A percentile compares a stretch with the other conserved stretches of the same genome.
Evolutionary conservation across 2,113 vertebrate genomes (phyloP).

Genomic region (Pluvialis apricaria): DNA sequence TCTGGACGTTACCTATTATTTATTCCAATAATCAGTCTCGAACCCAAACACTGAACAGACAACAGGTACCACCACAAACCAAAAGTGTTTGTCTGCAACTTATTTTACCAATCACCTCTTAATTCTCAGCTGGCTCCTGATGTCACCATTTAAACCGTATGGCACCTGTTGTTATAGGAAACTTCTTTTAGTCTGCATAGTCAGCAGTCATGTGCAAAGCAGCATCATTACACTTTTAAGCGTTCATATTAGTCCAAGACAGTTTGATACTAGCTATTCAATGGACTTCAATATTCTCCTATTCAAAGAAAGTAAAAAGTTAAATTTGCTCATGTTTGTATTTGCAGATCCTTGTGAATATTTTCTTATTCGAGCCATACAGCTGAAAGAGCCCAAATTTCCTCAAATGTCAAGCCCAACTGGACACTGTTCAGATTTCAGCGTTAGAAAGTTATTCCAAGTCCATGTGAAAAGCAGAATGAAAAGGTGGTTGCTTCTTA

Average conservation of each 20-base stretch:
- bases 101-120: neutral
- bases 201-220: neutral
- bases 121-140: neutral
- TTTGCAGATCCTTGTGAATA: neutral
- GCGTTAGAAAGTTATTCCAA: neutral
- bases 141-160: neutral
- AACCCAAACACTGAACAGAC: neutral
- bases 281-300: neutral
- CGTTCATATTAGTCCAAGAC: neutral
- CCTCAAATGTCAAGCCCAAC: neutral
- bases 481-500: neutral
- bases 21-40: neutral
- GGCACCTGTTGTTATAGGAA: neutral
- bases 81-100: neutral
- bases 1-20: neutral
- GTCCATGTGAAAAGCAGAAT: neutral
- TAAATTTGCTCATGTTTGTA: neutral
- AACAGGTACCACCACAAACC: neutral
- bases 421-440: neutral
- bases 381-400: neutral
- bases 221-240: neutral
- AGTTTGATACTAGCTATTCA: neutral
- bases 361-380: neutral
- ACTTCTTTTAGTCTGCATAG: neutral
- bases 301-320: neutral